A percentile compares a stretch with the other conserved stretches of the same genome.
Conservation (phyloP, 2,113 vertebrate genomes). For the Zeus faber region DNA sequence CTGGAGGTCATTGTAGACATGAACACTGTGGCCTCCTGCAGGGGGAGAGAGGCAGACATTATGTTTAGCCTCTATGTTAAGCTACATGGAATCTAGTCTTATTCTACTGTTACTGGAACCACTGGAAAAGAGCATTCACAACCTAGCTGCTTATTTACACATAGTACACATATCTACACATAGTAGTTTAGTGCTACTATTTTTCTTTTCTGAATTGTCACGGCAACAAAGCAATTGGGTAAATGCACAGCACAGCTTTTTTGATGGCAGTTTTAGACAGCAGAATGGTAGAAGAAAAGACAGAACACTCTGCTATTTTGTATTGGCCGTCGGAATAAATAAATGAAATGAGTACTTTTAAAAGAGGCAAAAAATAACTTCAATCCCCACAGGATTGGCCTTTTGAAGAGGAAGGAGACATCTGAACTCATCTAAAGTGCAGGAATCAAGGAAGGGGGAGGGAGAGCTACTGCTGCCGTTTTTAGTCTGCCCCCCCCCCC, state of each 20-base stretch:
- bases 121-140: background rate
- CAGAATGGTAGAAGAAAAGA: conserved; percentile 1
- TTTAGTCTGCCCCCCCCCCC: background rate
- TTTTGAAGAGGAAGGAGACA: conserved; percentile 42
- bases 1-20: conserved; percentile 48
- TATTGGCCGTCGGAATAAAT: conserved; percentile 45
- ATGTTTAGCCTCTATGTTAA: conserved; percentile 18
- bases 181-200: no score
- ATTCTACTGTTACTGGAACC: background rate
- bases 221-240: background rate
- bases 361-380: conserved; percentile 66
- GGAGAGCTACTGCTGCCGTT: no score
- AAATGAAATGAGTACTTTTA: conserved; percentile 49
- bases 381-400: conserved; percentile 37
- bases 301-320: conserved; percentile 40
- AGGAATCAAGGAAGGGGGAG: background rate
- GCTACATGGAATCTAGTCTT: conserved; percentile 35
- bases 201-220: no score
- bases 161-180: background rate
- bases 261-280: background rate
- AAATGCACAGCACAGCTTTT: background rate
- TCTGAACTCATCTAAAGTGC: conserved; percentile 44
- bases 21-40: conserved; percentile 38
- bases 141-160: background rate
- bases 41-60: conserved; percentile 37